These are phyloP conservation scores for Argya squamiceps DNA, from an alignment of 2,797 vertebrate species.

Conservation along the genomic window DNA sequence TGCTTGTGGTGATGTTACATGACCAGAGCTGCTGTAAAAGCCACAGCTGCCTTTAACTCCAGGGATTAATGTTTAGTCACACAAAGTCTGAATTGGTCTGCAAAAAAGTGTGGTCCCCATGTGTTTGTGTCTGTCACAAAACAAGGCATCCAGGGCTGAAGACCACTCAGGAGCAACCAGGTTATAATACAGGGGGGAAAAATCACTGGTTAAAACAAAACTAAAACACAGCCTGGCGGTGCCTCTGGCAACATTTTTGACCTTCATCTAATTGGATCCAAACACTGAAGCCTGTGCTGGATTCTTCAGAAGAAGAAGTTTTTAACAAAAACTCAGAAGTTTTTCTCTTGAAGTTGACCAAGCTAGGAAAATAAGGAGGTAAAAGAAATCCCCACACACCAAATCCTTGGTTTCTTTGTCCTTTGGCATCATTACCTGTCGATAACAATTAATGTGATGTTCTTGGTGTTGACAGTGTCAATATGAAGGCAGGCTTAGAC, in stretches of 20 bases:
- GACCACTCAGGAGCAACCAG: background rate
- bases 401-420: background rate
- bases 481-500: background rate
- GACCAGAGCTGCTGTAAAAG: background rate
- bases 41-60: background rate
- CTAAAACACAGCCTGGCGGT: background rate
- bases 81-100: background rate
- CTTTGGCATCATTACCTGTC: background rate
- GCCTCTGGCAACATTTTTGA: background rate
- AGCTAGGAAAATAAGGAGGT: background rate
- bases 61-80: background rate
- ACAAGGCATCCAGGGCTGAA: background rate
- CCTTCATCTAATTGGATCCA: background rate
- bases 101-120: background rate
- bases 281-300: background rate
- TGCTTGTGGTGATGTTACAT: background rate
- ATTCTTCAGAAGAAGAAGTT: background rate
- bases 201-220: conserved; percentile 4
- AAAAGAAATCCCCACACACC: background rate
- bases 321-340: too few species aligned
- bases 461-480: background rate
- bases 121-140: background rate
- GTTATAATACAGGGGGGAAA: background rate
- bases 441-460: background rate
- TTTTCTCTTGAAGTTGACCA: background rate